phyloP scores from a whole-genome alignment of 2,113 vertebrate genomes.

The Catharus bicknelli region DNA sequence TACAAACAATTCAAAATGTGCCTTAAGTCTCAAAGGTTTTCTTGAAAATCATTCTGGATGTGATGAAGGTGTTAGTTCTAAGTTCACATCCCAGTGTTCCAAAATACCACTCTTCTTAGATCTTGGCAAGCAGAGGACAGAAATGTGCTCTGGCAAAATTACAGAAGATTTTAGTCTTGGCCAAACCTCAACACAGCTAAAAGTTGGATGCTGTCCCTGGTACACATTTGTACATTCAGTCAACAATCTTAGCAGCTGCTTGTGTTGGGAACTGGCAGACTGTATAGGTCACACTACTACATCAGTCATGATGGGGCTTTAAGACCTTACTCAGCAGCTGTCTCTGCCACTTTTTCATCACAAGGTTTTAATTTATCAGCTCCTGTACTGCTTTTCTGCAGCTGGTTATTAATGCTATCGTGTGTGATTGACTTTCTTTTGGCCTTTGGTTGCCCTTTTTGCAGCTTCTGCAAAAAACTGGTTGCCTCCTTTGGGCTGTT shows the following conservation, averaged over 20 bases:
- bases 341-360: not conserved
- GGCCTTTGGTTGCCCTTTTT: not conserved
- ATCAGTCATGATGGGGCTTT: not conserved
- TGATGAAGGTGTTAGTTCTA: not conserved
- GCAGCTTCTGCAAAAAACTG: not conserved
- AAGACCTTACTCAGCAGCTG: conserved; percentile 16
- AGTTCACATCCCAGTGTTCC: not conserved
- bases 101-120: not conserved
- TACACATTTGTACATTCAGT: conserved; percentile 36
- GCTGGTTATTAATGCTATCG: not conserved
- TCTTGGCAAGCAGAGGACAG: not conserved
- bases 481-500: not conserved
- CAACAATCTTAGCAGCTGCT: conserved; percentile 40
- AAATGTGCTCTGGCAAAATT: conserved; percentile 16
- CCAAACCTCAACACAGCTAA: not conserved
- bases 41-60: not conserved
- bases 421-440: not conserved
- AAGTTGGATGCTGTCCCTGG: not conserved
- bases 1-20: not conserved
- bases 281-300: not conserved
- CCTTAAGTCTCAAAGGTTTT: not conserved
- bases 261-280: not conserved
- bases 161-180: not conserved
- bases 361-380: not conserved
- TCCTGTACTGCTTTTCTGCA: not conserved